These are phyloP conservation scores for Drosophila pseudotakahashii DNA, from an alignment of 2,888 invertebrate genomes.

Conservation along the genomic window DNA sequence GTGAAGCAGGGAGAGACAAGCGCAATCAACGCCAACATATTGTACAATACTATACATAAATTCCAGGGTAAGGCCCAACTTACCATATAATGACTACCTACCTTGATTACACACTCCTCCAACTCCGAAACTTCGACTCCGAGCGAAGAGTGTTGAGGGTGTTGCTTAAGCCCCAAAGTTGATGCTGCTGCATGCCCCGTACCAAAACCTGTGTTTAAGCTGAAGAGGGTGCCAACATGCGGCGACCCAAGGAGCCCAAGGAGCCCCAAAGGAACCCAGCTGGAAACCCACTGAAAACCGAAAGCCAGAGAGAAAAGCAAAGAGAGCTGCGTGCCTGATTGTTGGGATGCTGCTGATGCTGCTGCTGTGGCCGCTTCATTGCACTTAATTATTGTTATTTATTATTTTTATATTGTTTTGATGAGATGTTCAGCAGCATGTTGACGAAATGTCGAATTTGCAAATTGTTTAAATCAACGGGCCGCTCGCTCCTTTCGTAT, in stretches of 20 bases:
- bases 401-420: conserved; percentile 82
- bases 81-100: conserved; percentile 77
- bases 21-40: conserved; percentile 54
- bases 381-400: conserved; percentile 84
- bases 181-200: conserved; percentile 4
- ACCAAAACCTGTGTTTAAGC: conserved; percentile 81
- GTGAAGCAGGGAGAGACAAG: conserved; percentile 6
- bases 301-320: conserved; percentile 6
- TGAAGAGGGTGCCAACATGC: conserved; percentile 83
- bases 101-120: conserved; percentile 72
- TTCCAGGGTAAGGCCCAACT: conserved; percentile 62
- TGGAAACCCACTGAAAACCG: background rate
- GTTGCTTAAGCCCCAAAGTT: conserved; percentile 42
- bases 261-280: background rate
- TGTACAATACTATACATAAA: conserved; percentile 64
- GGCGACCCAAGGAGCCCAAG: conserved; percentile 36
- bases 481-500: conserved; percentile 25
- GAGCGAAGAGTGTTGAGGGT: conserved; percentile 56
- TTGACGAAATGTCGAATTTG: conserved; percentile 82
- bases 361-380: conserved; percentile 65
- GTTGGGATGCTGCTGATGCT: conserved; percentile 12
- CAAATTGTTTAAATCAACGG: conserved; percentile 77
- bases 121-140: background rate
- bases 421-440: conserved; percentile 78
- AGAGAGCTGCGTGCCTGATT: conserved; percentile 42